These are phyloP conservation scores for Baccha elongata DNA, from an alignment of 2,888 invertebrate species.

Conservation along the genomic window DNA sequence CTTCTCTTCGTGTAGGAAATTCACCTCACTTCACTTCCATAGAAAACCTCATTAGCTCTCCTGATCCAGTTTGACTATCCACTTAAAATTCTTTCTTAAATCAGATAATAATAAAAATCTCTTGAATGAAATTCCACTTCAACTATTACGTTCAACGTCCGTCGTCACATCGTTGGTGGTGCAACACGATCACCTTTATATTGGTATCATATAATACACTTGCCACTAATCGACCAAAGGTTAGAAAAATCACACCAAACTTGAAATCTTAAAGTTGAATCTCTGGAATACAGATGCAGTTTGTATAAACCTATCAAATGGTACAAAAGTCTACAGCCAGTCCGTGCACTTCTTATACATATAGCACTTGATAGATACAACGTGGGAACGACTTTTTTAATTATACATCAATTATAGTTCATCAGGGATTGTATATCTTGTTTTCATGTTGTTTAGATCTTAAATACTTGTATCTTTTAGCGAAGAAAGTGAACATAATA, in stretches of 20 bases:
- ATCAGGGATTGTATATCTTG: slow-evolving; percentile 25
- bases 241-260: slow-evolving; percentile 50
- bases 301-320: not conserved
- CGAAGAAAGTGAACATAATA: slow-evolving; percentile 59
- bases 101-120: slow-evolving; percentile 19
- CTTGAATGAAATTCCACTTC: slow-evolving; percentile 25
- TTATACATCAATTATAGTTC: slow-evolving; percentile 47
- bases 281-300: not conserved
- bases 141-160: not conserved
- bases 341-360: not conserved
- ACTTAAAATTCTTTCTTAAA: slow-evolving; percentile 30
- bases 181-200: slow-evolving; percentile 21
- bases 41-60: slow-evolving; percentile 40
- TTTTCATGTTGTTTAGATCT: slow-evolving; percentile 11
- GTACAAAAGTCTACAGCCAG: slow-evolving; percentile 10
- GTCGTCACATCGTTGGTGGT: not conserved
- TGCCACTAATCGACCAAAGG: slow-evolving; percentile 36
- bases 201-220: not conserved
- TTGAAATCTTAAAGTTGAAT: slow-evolving; percentile 23
- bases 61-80: slow-evolving; percentile 43
- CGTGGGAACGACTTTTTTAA: slow-evolving; percentile 54
- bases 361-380: slow-evolving; percentile 1
- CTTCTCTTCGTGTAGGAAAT: not conserved
- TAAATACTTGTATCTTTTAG: slow-evolving; percentile 15
- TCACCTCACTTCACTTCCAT: slow-evolving; percentile 14